Conservation (phyloP, 2,797 vertebrate species). For the Chromis chromis region DNA sequence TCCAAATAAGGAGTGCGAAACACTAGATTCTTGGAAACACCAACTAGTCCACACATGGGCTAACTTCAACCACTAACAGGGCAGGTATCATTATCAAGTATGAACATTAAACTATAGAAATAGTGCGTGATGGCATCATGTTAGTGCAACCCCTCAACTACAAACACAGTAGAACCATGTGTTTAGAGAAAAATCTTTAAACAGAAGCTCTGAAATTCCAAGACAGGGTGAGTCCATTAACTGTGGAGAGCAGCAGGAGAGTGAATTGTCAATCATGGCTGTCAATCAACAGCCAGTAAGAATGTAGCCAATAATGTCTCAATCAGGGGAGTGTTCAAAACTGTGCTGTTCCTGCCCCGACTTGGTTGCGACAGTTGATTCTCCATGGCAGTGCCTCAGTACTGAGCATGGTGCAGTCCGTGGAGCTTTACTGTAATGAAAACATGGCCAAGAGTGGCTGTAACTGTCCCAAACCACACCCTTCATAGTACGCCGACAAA, state of each 20-base stretch:
- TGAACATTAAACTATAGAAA: not conserved
- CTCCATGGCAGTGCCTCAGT: slow-evolving; percentile 18
- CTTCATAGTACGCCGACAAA: slow-evolving; percentile 16
- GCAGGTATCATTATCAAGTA: not conserved
- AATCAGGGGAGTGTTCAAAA: slow-evolving; percentile 18
- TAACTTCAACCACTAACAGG: not conserved
- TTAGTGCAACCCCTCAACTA: not conserved
- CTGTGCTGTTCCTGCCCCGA: slow-evolving; percentile 18
- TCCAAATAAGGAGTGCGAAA: no score
- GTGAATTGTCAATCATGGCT: slow-evolving; percentile 14
- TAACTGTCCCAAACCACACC: slow-evolving; percentile 33
- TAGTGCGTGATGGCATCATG: not conserved
- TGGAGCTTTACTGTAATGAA: slow-evolving; percentile 61
- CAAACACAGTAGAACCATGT: not conserved
- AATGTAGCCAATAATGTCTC: slow-evolving; percentile 33
- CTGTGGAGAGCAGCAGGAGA: not conserved
- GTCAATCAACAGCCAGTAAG: not conserved
- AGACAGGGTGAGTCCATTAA: slow-evolving; percentile 13
- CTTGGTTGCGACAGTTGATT: slow-evolving; percentile 48
- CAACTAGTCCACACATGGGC: no score
- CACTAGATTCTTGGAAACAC: not conserved
- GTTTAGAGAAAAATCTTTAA: slow-evolving; percentile 6
- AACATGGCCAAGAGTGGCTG: slow-evolving; percentile 47
- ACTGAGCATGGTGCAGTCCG: slow-evolving; percentile 25
- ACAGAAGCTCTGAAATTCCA: not conserved